Evolutionary conservation across 2,113 vertebrate species (phyloP).

Genomic region (Calonectris borealis): DNA sequence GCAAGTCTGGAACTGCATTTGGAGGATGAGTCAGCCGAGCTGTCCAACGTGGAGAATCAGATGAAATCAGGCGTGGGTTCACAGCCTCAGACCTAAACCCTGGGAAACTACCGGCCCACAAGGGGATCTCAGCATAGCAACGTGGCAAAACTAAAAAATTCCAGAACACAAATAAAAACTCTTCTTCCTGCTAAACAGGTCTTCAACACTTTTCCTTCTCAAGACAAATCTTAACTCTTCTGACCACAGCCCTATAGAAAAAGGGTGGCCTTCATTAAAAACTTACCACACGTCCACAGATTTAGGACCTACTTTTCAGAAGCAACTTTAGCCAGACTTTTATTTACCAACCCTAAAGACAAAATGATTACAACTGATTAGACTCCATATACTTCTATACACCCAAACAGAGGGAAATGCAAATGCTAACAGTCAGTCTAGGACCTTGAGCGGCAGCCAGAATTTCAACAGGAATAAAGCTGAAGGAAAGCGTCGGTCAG

Average conservation of each 20-base stretch:
- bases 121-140: not conserved
- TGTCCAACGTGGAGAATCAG: not conserved
- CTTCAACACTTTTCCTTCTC: not conserved
- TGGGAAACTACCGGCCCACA: not conserved
- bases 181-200: not conserved
- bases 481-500: not conserved
- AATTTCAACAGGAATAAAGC: not conserved
- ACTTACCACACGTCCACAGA: not conserved
- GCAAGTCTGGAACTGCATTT: slow-evolving; percentile 31
- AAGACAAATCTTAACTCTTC: not conserved
- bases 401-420: not conserved
- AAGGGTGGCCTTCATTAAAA: not conserved
- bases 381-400: not conserved
- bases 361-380: not conserved
- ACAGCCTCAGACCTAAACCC: not conserved
- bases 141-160: not conserved
- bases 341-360: not conserved
- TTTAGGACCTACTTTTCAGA: not conserved
- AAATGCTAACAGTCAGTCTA: not conserved
- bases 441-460: not conserved
- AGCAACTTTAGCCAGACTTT: not conserved
- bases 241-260: not conserved
- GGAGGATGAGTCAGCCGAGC: not conserved
- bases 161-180: not conserved
- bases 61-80: not conserved